Evolutionary conservation across 1,140 invertebrate species (phyloP).

Genomic region (Theocolax elegans): DNA sequence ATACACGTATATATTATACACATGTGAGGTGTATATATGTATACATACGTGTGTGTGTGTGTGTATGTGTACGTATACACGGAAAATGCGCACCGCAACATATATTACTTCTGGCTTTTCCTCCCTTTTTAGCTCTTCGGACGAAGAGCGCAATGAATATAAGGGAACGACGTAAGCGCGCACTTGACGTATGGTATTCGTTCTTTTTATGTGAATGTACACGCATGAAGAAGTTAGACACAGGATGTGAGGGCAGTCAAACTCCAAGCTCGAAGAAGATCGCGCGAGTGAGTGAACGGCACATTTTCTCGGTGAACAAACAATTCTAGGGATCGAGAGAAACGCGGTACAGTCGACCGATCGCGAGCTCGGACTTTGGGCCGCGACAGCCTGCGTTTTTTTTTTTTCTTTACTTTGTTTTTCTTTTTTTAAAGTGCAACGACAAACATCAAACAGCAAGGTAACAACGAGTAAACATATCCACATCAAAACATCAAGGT

Average conservation of each 20-base stretch:
- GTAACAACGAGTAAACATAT: slow-evolving; percentile 67
- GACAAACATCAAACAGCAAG: slow-evolving; percentile 68
- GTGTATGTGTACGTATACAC: slow-evolving; percentile 44
- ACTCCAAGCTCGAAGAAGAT: slow-evolving; percentile 28
- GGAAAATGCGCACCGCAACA: slow-evolving; percentile 26
- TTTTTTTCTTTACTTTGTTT: slow-evolving; percentile 28
- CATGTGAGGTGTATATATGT: slow-evolving; percentile 42
- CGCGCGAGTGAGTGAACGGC: too few relatives aligned
- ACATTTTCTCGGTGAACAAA: too few relatives aligned
- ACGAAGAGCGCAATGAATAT: slow-evolving; percentile 17
- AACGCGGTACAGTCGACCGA: too few relatives aligned
- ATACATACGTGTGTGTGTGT: neutral
- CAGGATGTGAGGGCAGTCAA: slow-evolving; percentile 27
- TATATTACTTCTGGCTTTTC: slow-evolving; percentile 21
- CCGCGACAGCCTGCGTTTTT: slow-evolving; percentile 31
- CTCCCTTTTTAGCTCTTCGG: neutral
- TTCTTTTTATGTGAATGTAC: slow-evolving; percentile 9
- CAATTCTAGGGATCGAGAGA: too few relatives aligned
- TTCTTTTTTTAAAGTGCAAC: slow-evolving; percentile 59
- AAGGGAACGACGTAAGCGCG: slow-evolving; percentile 17
- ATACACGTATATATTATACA: too few relatives aligned
- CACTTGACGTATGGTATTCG: slow-evolving; percentile 7
- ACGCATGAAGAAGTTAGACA: slow-evolving; percentile 1
- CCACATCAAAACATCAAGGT: slow-evolving; percentile 60
- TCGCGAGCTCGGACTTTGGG: slow-evolving; percentile 27